These are phyloP conservation scores for Liposcelis brunnea DNA, from an alignment of 2,888 invertebrate species.

Conservation along the genomic window DNA sequence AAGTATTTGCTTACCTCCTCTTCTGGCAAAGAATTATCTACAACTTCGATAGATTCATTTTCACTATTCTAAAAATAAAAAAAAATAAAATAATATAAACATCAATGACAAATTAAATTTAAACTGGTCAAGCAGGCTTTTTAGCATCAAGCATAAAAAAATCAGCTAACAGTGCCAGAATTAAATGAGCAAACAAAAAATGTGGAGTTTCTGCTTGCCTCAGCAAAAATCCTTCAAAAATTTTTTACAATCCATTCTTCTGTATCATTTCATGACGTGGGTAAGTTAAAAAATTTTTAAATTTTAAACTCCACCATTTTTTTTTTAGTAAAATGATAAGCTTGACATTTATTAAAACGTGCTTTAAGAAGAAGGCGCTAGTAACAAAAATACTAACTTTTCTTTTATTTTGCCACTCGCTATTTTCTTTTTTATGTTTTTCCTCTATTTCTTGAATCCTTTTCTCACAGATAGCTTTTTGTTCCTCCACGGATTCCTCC, in stretches of 20 bases:
- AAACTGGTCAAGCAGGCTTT: conserved; percentile 9
- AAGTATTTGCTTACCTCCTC: too few relatives aligned
- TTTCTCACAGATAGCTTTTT: conserved; percentile 22
- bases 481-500: conserved; percentile 18
- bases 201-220: too few relatives aligned
- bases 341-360: conserved; percentile 6
- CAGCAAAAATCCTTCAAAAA: too few relatives aligned
- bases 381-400: conserved; percentile 20
- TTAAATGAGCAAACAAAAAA: conserved; percentile 12
- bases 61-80: conserved; percentile 13
- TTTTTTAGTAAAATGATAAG: too few relatives aligned
- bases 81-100: conserved; percentile 11
- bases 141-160: conserved; percentile 19
- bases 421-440: conserved; percentile 26
- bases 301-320: too few relatives aligned
- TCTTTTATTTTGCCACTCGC: conserved; percentile 27
- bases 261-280: too few relatives aligned
- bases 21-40: too few relatives aligned
- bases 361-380: background rate
- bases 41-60: conserved; percentile 10
- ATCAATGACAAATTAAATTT: conserved; percentile 3
- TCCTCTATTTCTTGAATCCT: conserved; percentile 23
- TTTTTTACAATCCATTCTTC: too few relatives aligned
- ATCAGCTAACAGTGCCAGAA: conserved; percentile 14
- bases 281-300: too few relatives aligned